Evolutionary conservation across 92 coral and sea anemone species (phyloP), one percentile per base, ranked within the genome.

Genomic region (Epizoanthus fatuus): DNA sequence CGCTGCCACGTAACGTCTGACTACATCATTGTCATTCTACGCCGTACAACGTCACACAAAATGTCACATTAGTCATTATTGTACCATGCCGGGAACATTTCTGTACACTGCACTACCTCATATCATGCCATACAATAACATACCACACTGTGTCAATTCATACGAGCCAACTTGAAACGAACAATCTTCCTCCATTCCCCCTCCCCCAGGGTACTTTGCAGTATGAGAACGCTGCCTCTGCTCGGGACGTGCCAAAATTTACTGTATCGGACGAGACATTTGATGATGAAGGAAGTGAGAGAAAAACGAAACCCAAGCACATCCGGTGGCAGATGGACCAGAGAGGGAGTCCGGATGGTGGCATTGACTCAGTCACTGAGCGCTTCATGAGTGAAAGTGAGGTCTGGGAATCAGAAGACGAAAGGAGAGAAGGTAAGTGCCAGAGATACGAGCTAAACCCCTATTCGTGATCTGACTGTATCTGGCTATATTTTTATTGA

Each of bases 201-300:
- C 69, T 57, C 25, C 37, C 40, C 22, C 20, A 77, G 69, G 47
- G 29, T 20, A 19, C 69, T 38, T 57, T 77, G 17, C 91, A 81
- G 42, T 94, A 94, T 71, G 94, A 92, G 16, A 94, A 94, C 44
- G 95, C 98, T 1, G 99, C 98, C 57, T 95, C 98, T 1, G 96
- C 99, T 2, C 90, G 96, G 75, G 93, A 92, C 17, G 92, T 88
- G 54, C 96, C 98, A 13, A 95, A 88, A 55, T 94, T 94, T 69
- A 88, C 96, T 35, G 82, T 92, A 51, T 88, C 92, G 7, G 95
- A 96, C 52, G 95, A 82, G 45, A 88, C 95, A 7, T 86, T 95
- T 67, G 96, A 94, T 20, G 87, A 83, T 52, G 91, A 45, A 19
- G 92, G 74, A 16, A 80, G 40, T 39, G 92, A 89, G 20, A 82